phyloP scores from a whole-genome alignment of 2,113 vertebrate genomes.

The Hippocampus comes region DNA sequence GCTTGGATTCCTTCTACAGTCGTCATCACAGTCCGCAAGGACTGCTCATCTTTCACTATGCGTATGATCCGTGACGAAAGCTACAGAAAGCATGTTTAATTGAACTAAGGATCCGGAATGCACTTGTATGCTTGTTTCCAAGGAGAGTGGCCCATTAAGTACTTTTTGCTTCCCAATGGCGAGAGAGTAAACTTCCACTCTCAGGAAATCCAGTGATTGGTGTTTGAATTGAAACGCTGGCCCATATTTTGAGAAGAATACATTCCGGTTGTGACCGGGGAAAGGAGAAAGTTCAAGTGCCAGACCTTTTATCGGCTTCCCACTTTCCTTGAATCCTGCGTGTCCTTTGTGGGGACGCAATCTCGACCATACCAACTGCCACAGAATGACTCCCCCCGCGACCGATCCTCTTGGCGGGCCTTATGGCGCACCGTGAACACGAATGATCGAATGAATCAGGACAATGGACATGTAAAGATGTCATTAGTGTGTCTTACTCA shows the following conservation, averaged over 20 bases:
- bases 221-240: conserved; percentile 9
- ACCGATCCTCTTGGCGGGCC: conserved; percentile 19
- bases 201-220: conserved; percentile 10
- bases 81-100: conserved; percentile 55
- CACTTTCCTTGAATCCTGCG: conserved; percentile 22
- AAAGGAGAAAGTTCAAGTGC: conserved; percentile 17
- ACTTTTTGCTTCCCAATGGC: conserved; percentile 21
- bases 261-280: conserved; percentile 8
- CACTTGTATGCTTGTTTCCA: conserved; percentile 7
- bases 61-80: conserved; percentile 20
- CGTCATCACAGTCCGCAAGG: conserved; percentile 19
- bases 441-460: conserved; percentile 3
- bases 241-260: conserved; percentile 9
- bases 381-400: conserved; percentile 27
- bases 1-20: conserved; percentile 10
- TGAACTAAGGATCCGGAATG: conserved; percentile 27
- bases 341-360: conserved; percentile 21
- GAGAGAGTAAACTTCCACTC: conserved; percentile 12
- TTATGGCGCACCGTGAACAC: conserved; percentile 8
- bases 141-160: conserved; percentile 12
- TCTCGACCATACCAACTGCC: conserved; percentile 41
- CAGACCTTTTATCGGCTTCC: conserved; percentile 13
- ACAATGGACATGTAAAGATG: conserved; percentile 32
- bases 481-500: conserved; percentile 17
- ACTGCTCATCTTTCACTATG: conserved; percentile 20